phyloP scores from a whole-genome alignment of 2,113 vertebrate genomes.

The Phylloscopus trochilus region DNA sequence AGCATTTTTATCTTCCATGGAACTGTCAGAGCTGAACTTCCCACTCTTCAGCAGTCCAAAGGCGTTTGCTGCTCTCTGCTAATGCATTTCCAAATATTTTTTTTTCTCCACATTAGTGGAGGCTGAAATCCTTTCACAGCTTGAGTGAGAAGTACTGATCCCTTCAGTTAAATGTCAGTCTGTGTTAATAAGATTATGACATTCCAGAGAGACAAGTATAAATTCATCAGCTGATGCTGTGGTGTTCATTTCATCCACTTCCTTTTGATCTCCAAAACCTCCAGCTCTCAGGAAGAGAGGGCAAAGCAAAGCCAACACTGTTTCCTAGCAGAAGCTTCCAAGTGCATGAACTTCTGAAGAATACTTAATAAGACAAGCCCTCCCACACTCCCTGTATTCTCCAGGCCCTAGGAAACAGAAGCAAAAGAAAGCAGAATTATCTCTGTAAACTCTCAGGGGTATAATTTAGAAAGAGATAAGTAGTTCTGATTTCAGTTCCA shows the following conservation, averaged over 20 bases:
- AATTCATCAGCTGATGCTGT: background rate
- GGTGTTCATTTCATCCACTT: background rate
- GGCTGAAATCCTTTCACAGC: background rate
- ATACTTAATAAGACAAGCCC: background rate
- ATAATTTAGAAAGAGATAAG: background rate
- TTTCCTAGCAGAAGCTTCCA: background rate
- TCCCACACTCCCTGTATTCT: background rate
- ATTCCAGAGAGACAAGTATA: background rate
- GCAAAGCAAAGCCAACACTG: background rate
- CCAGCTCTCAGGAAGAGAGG: background rate
- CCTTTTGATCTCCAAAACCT: background rate
- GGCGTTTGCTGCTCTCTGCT: background rate
- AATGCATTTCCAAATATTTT: background rate
- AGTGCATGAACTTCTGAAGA: background rate
- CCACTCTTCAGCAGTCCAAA: background rate
- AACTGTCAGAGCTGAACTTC: background rate
- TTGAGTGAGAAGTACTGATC: background rate
- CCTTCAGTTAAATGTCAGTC: background rate
- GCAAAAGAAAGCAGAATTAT: background rate
- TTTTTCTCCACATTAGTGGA: background rate
- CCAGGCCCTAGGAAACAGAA: background rate
- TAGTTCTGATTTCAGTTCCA: background rate
- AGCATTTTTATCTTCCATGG: background rate
- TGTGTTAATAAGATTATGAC: background rate
- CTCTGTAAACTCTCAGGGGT: background rate